Percentiles rank a stretch among this genome's conserved stretches.
These are phyloP conservation scores for Campoplex nolae DNA, from an alignment of 2,888 invertebrate genomes.

Conservation along the genomic window DNA sequence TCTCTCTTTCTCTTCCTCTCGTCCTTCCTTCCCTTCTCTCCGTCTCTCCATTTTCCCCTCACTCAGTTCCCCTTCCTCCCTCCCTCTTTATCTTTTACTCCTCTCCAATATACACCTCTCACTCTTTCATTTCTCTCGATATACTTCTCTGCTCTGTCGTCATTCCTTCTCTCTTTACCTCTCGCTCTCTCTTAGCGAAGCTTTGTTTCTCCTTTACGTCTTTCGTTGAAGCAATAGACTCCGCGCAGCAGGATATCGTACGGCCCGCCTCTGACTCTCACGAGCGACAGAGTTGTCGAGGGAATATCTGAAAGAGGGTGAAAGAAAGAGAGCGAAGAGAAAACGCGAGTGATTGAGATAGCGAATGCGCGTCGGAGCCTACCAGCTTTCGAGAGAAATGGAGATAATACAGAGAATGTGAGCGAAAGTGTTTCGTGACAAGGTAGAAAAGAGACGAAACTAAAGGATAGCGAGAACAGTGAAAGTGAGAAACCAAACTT, in stretches of 20 bases:
- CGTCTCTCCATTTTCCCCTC: conserved; percentile 14
- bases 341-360: conserved; percentile 62
- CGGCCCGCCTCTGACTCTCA: conserved; percentile 34
- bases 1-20: conserved; percentile 70
- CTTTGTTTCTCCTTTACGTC: conserved; percentile 65
- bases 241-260: conserved; percentile 49
- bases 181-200: conserved; percentile 67
- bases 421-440: conserved; percentile 56
- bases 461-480: not conserved
- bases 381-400: conserved; percentile 36
- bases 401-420: conserved; percentile 18
- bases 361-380: conserved; percentile 55
- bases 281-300: conserved; percentile 18
- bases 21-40: conserved; percentile 19
- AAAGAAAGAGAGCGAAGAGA: conserved; percentile 60
- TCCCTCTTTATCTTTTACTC: conserved; percentile 70
- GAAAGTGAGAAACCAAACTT: conserved; percentile 41
- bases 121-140: conserved; percentile 41
- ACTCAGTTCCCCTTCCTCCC: conserved; percentile 13
- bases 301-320: conserved; percentile 29
- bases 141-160: conserved; percentile 3
- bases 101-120: conserved; percentile 39
- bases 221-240: conserved; percentile 54
- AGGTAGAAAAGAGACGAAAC: conserved; percentile 49
- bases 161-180: conserved; percentile 58